A percentile compares a stretch with the other conserved stretches of the same genome.
These are phyloP conservation scores for Onchidella celtica DNA, from an alignment of 2,888 invertebrate species.

Conservation along the genomic window DNA sequence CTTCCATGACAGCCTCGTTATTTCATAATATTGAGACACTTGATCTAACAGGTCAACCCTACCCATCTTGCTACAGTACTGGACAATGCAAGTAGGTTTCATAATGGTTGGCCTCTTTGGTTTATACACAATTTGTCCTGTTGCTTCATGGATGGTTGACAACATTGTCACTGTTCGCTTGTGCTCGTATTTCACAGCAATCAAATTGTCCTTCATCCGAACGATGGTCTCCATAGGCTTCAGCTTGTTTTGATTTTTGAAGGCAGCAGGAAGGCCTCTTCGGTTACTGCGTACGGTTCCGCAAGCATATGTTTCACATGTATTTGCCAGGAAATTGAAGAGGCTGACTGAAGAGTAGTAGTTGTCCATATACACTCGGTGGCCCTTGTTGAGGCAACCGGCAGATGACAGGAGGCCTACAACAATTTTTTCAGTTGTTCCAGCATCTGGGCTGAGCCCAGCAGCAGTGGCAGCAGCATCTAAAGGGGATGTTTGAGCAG, in stretches of 20 bases:
- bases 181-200: not conserved
- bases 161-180: not conserved
- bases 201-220: not conserved
- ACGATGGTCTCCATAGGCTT: too few relatives aligned
- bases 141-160: not conserved
- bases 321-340: not conserved
- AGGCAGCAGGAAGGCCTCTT: not conserved
- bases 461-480: too few relatives aligned
- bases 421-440: too few relatives aligned
- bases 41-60: not conserved
- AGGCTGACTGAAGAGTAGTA: not conserved
- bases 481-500: too few relatives aligned
- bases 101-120: not conserved
- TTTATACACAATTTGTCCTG: not conserved
- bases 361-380: slow-evolving; percentile 7
- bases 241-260: too few relatives aligned
- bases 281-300: not conserved
- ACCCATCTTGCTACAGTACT: not conserved
- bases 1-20: not conserved
- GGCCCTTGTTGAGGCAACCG: not conserved
- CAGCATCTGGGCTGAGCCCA: too few relatives aligned
- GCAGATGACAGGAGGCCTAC: too few relatives aligned
- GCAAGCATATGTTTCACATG: not conserved
- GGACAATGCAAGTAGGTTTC: not conserved
- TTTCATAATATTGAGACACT: not conserved